These are phyloP conservation scores for Harpagoxenus sublaevis DNA, from an alignment of 2,888 invertebrate species.

Conservation along the genomic window DNA sequence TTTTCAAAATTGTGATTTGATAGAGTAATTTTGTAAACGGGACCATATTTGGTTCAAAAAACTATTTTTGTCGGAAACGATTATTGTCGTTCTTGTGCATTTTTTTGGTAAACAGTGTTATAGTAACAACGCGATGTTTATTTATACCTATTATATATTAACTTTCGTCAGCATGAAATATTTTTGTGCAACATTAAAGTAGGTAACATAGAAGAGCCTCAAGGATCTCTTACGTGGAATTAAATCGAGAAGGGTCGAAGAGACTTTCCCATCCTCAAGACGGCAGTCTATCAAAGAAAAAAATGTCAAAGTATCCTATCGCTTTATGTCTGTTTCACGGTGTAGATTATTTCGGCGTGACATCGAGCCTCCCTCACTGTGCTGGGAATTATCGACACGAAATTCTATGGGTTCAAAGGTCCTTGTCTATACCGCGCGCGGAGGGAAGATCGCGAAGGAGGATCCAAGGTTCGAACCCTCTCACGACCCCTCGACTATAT, in stretches of 20 bases:
- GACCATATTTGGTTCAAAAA: no score
- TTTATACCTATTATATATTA: not conserved
- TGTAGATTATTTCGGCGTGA: conserved; percentile 21
- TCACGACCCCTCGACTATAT: conserved; percentile 79
- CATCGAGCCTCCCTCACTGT: conserved; percentile 12
- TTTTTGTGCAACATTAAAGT: not conserved
- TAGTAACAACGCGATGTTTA: not conserved
- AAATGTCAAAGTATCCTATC: conserved; percentile 12
- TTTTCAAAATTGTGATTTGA: no score
- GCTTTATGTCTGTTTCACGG: not conserved
- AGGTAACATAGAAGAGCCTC: not conserved
- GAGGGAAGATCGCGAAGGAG: conserved; percentile 63
- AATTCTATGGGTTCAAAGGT: conserved; percentile 82
- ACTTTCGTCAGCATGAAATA: not conserved
- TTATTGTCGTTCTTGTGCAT: no score
- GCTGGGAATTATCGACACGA: conserved; percentile 73
- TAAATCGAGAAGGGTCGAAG: not conserved
- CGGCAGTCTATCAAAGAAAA: not conserved
- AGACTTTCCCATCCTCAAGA: not conserved
- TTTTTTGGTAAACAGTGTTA: no score
- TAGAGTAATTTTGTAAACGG: no score
- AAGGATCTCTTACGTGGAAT: not conserved
- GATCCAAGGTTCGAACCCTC: conserved; percentile 74
- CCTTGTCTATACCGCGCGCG: conserved; percentile 59
- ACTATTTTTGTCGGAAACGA: no score